Percentiles rank a stretch among this genome's conserved stretches.
Evolutionary conservation across 2,797 vertebrate genomes (phyloP).

Genomic region (Lutra lutra): DNA sequence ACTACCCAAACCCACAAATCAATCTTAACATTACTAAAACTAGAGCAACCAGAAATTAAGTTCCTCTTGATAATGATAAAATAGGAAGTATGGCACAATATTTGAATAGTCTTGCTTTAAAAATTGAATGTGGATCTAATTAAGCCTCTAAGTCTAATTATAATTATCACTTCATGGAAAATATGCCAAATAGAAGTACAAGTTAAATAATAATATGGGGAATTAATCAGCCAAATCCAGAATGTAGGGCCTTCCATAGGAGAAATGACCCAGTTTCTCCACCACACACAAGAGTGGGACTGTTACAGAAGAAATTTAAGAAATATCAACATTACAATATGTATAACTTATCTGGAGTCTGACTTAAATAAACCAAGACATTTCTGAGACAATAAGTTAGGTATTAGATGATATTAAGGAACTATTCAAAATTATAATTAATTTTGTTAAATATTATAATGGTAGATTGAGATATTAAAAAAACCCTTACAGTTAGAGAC

Average conservation of each 20-base stretch:
- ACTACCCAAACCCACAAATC: background rate
- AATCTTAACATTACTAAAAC: background rate
- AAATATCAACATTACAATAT: background rate
- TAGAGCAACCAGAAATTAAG: background rate
- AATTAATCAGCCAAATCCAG: background rate
- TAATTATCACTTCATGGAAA: background rate
- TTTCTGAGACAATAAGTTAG: background rate
- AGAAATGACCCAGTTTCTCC: background rate
- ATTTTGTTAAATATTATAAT: constrained; percentile 8
- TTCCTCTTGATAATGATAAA: background rate
- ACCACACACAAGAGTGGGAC: background rate
- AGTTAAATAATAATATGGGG: background rate
- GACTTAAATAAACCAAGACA: background rate
- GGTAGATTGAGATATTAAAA: background rate
- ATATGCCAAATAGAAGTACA: background rate
- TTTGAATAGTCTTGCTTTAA: background rate
- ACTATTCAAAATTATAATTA: background rate
- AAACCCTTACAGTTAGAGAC: background rate
- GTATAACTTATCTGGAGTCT: background rate
- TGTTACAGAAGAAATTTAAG: background rate
- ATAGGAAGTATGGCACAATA: background rate
- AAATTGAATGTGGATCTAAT: background rate
- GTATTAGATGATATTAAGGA: background rate
- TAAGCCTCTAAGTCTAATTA: background rate
- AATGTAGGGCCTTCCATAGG: background rate